phyloP scores from a whole-genome alignment of 2,797 vertebrate genomes.

The Falco berigora region DNA sequence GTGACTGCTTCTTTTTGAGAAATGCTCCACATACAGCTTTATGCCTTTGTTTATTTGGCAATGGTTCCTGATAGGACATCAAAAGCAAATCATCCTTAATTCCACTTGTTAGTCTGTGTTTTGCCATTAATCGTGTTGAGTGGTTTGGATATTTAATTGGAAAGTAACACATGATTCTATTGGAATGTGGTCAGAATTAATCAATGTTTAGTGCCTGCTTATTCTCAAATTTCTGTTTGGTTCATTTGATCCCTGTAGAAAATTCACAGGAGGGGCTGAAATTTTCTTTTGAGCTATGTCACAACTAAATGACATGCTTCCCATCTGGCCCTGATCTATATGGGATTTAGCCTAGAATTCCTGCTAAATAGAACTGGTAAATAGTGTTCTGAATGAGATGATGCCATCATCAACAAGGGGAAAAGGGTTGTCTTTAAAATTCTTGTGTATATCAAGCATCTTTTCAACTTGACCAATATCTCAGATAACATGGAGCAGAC shows the following conservation, averaged over 20 bases:
- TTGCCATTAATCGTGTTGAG: conserved; percentile 42
- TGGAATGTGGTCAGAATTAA: conserved; percentile 52
- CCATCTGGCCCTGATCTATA: background rate
- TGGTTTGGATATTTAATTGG: conserved; percentile 42
- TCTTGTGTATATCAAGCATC: background rate
- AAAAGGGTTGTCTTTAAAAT: background rate
- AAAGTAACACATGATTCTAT: background rate
- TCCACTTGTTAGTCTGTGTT: conserved; percentile 36
- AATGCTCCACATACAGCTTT: background rate
- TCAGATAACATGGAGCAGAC: background rate
- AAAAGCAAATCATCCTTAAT: conserved; percentile 42
- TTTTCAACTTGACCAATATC: background rate
- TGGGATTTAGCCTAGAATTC: background rate
- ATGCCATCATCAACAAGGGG: background rate
- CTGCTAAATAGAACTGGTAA: background rate
- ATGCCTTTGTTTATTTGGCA: conserved; percentile 44
- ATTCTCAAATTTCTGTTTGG: background rate
- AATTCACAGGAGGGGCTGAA: background rate
- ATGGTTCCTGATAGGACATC: background rate
- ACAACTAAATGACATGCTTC: background rate
- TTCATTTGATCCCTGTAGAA: background rate
- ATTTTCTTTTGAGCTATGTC: background rate
- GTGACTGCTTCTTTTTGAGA: background rate
- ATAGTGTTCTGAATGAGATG: background rate
- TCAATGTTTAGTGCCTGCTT: conserved; percentile 18